A percentile compares a stretch with the other conserved stretches of the same genome.
phyloP scores from a whole-genome alignment of 2,797 vertebrate species.

The Coracias cyanogaster region DNA sequence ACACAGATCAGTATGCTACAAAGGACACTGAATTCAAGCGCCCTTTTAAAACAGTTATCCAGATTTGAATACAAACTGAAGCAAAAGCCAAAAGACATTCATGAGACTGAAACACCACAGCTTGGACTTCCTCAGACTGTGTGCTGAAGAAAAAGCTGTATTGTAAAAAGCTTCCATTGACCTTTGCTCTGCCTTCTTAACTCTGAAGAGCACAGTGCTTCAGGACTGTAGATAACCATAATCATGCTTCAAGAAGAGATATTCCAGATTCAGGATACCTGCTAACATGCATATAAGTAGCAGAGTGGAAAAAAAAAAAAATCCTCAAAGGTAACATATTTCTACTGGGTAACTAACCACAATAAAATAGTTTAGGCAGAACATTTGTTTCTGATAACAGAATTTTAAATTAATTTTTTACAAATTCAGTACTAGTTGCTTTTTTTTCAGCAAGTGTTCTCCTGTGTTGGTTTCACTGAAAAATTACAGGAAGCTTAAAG shows the following conservation, averaged over 20 bases:
- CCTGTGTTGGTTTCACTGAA: neutral
- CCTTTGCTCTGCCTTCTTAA: conserved; percentile 72
- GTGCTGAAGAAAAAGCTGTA: neutral
- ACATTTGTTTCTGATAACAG: neutral
- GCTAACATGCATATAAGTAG: neutral
- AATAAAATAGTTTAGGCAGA: neutral
- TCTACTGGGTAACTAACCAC: neutral
- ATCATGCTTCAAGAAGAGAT: conserved; percentile 48
- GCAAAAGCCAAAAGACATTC: conserved; percentile 40
- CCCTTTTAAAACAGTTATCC: conserved; percentile 43
- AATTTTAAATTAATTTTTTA: neutral
- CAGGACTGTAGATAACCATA: conserved; percentile 56
- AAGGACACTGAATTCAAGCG: neutral
- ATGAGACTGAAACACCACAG: conserved; percentile 21
- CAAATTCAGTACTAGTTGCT: neutral
- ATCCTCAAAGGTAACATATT: neutral
- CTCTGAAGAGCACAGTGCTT: conserved; percentile 60
- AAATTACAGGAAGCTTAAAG: conserved; percentile 4
- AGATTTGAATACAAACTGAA: conserved; percentile 34
- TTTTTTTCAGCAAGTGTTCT: neutral
- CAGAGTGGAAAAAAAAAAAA: neutral
- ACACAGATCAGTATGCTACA: neutral
- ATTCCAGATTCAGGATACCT: conserved; percentile 55
- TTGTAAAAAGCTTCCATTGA: conserved; percentile 66
- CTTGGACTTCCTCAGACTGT: conserved; percentile 36